A percentile compares a stretch with the other conserved stretches of the same genome.
These are phyloP conservation scores for Pachyrhynchus sulphureomaculatus DNA, from an alignment of 1,140 invertebrate species.

Conservation along the genomic window DNA sequence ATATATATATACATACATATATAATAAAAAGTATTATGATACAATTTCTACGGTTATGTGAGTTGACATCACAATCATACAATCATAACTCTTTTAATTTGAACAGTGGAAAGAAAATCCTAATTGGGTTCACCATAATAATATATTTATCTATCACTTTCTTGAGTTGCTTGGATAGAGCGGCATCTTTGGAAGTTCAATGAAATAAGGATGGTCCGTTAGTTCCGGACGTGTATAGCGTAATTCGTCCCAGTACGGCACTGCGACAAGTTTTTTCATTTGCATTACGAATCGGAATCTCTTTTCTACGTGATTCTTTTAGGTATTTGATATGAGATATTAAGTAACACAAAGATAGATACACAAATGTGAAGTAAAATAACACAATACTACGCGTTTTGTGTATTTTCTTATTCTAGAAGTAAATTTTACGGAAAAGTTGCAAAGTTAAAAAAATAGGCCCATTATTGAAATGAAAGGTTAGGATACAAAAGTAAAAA, in stretches of 20 bases:
- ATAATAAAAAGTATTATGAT: constrained; percentile 10
- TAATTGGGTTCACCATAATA: constrained; percentile 22
- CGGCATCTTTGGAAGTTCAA: constrained; percentile 28
- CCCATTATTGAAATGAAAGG: no score
- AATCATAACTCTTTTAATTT: constrained; percentile 1
- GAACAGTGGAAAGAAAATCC: constrained; percentile 8
- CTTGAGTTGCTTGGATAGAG: background rate
- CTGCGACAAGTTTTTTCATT: constrained; percentile 16
- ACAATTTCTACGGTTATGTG: constrained; percentile 12
- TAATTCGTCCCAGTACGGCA: constrained; percentile 36
- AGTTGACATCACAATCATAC: background rate
- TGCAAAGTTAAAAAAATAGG: no score
- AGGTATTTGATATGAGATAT: no score
- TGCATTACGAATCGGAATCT: background rate
- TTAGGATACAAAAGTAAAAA: no score
- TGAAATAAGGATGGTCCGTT: constrained; percentile 30
- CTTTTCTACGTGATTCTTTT: background rate
- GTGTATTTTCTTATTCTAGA: no score
- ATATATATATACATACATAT: no score
- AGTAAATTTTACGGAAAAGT: no score
- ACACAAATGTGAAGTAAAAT: no score
- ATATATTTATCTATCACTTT: constrained; percentile 32
- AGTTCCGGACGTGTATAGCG: constrained; percentile 33
- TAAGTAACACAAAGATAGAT: no score
- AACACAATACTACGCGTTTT: no score